phyloP scores from a whole-genome alignment of 1,140 invertebrate species.

The Phortica variegata region DNA sequence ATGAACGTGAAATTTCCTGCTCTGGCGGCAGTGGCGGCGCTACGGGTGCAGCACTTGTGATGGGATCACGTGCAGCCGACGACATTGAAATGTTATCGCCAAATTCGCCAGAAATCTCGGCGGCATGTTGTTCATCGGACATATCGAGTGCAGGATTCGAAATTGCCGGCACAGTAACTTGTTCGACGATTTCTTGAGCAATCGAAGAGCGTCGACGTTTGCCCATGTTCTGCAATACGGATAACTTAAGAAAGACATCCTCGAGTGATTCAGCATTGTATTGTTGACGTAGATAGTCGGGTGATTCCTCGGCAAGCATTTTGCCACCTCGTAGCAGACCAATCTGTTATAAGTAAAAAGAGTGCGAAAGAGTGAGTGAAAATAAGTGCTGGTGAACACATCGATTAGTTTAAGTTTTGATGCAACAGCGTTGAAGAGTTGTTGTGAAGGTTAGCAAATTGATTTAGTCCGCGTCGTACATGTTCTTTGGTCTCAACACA shows the following conservation, averaged over 20 bases:
- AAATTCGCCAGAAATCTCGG: slow-evolving; percentile 82
- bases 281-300: slow-evolving; percentile 73
- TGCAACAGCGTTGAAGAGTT: no score
- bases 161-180: slow-evolving; percentile 63
- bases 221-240: slow-evolving; percentile 77
- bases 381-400: background rate
- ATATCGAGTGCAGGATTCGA: slow-evolving; percentile 65
- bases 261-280: slow-evolving; percentile 81
- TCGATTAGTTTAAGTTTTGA: no score
- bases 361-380: background rate
- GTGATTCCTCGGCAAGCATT: slow-evolving; percentile 88
- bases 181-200: slow-evolving; percentile 69
- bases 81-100: slow-evolving; percentile 79
- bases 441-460: slow-evolving; percentile 20
- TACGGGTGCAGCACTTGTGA: slow-evolving; percentile 59
- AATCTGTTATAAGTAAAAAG: slow-evolving; percentile 63
- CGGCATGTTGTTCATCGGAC: slow-evolving; percentile 66
- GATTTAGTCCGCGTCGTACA: slow-evolving; percentile 18
- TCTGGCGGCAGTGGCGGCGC: slow-evolving; percentile 65
- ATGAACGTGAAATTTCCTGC: slow-evolving; percentile 59
- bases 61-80: slow-evolving; percentile 64
- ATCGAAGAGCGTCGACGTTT: slow-evolving; percentile 76
- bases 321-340: slow-evolving; percentile 90
- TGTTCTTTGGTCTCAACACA: no score
- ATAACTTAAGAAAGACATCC: slow-evolving; percentile 90